These are phyloP conservation scores for Mantis religiosa DNA, from an alignment of 2,888 invertebrate genomes.

Conservation along the genomic window DNA sequence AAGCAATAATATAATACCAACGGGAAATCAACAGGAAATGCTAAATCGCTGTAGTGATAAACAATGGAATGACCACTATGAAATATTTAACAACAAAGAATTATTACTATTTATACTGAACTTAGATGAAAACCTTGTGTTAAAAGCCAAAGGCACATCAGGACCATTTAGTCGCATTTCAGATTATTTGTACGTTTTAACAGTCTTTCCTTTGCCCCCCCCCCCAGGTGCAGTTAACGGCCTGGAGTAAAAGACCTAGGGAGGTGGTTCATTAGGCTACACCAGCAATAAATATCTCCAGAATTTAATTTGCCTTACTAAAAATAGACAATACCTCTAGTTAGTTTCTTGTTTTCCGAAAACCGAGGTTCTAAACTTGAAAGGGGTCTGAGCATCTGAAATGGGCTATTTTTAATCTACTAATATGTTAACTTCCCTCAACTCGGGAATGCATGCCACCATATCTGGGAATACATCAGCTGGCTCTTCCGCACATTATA, in stretches of 20 bases:
- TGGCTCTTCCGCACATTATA: no score
- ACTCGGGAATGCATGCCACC: no score
- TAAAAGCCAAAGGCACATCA: no score
- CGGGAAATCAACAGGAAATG: no score
- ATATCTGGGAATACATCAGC: no score
- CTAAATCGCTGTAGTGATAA: no score
- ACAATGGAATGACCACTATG: no score
- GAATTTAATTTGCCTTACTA: background rate
- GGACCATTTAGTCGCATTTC: background rate
- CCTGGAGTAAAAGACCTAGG: background rate
- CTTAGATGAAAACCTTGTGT: background rate
- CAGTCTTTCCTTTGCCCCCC: background rate
- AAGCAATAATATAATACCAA: no score
- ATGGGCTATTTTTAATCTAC: background rate
- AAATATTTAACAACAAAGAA: background rate
- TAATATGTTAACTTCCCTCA: no score
- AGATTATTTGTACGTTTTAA: background rate
- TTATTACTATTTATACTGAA: background rate
- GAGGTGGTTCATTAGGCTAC: background rate
- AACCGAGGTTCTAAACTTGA: background rate
- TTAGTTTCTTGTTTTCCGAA: background rate
- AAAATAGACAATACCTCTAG: background rate
- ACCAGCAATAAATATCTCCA: background rate
- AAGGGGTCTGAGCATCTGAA: background rate
- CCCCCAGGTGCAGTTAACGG: background rate